Conservation (phyloP, 2,797 vertebrate species). For the Taenioides sp. region DNA sequence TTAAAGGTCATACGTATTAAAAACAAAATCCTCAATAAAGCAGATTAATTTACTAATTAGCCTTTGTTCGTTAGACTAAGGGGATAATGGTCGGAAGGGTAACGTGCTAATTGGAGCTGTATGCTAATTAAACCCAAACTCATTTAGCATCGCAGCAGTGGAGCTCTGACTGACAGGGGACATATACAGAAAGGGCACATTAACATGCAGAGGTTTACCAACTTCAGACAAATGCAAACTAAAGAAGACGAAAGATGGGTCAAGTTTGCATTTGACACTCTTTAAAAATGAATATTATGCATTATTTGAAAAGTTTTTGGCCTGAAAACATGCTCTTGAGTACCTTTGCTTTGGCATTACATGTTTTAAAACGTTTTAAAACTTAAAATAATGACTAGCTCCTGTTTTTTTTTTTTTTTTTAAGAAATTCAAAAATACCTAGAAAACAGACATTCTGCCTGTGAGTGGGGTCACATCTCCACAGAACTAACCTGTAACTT, state of each 20-base stretch:
- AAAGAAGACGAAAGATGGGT: background rate
- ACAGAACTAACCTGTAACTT: no score
- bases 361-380: no score
- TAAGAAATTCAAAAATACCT: no score
- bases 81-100: slow-evolving; percentile 58
- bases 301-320: no score
- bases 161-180: slow-evolving; percentile 25
- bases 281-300: no score
- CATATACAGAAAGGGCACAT: slow-evolving; percentile 6
- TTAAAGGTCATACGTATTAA: slow-evolving; percentile 50
- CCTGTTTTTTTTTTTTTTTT: no score
- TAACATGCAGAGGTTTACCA: background rate
- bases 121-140: slow-evolving; percentile 69
- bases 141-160: slow-evolving; percentile 60
- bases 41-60: slow-evolving; percentile 67
- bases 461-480: no score
- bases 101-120: slow-evolving; percentile 60
- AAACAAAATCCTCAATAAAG: slow-evolving; percentile 10
- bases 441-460: no score
- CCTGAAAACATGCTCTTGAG: no score
- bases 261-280: background rate
- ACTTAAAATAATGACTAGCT: no score
- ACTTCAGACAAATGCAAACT: background rate
- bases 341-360: no score
- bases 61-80: slow-evolving; percentile 66